Base-by-base conservation (phyloP, 2,113 vertebrate genomes). In the Hydrochoerus hydrochaeris region DNA sequence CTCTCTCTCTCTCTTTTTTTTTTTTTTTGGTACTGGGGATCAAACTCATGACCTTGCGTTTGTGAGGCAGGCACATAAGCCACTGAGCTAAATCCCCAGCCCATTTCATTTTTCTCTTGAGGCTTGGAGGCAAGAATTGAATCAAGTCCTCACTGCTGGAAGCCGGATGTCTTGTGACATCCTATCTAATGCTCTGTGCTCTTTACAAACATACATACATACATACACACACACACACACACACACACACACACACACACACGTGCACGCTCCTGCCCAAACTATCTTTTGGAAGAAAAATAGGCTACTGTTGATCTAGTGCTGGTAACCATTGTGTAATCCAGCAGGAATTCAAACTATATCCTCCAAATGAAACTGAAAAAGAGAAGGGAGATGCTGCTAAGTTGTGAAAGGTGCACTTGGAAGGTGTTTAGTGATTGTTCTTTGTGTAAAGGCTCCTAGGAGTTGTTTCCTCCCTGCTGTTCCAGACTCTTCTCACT, bases 281-380 rank as follows among this genome's bases (percentile, higher is more conserved):
- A 92, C 14, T 49, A 82, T 95, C 44, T 92, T 91, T 91, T 30
- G 67, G 46, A 93, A 93, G 84, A 80, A 73, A 85, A 88, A 49
- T 78, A 73, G 73, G 63, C n/a, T 30, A 83, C 83, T 90, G 75
- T 90, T 78, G 52, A 89, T 84, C 58, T 57, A 87, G 35, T 58
- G 28, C 90, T 88, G 73, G 87, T 71, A 80, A 57, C 58, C 58
- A 80, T 90, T 84, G 60, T 87, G 82, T 89, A 77, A 92, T 85
- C 30, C 75, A 95, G 81, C 81, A 95, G 92, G 88, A 94, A 92
- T 96, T 73, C 90, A 95, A 93, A 92, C 60, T 71, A 85, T 95
- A 87, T 63, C 81, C 75, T 95, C 77, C 75, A 78, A 62, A 82
- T 71, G 80, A 96, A 96, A 91, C 62, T 67, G 82, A 85, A 90